Percentiles rank a stretch among this genome's conserved stretches.
Conservation (phyloP, 2,888 invertebrate species). For the Miltochrista miniata region DNA sequence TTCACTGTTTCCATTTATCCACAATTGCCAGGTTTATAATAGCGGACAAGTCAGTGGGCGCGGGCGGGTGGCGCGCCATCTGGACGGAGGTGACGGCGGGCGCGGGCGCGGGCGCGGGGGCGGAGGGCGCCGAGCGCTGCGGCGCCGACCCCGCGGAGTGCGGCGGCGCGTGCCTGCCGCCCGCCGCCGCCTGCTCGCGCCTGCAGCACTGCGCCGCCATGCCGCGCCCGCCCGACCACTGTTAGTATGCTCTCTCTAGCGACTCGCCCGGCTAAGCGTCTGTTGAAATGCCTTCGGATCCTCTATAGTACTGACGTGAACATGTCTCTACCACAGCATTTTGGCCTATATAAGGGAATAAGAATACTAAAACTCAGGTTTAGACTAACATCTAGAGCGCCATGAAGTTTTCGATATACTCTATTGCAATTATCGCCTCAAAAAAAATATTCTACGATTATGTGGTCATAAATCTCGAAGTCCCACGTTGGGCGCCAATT, state of each 20-base stretch:
- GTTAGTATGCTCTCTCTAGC: slow-evolving; percentile 84
- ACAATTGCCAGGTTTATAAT: slow-evolving; percentile 92
- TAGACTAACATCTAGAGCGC: too few species aligned
- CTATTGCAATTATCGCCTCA: too few species aligned
- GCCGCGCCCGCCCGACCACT: slow-evolving; percentile 85
- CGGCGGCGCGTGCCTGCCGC: slow-evolving; percentile 67
- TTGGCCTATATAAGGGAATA: too few species aligned
- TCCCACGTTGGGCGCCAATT: too few species aligned
- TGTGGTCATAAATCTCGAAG: too few species aligned
- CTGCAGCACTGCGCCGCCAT: slow-evolving; percentile 88
- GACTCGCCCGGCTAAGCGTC: background rate
- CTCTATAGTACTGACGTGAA: too few species aligned
- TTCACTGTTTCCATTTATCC: background rate
- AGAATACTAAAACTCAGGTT: too few species aligned
- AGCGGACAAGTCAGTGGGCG: slow-evolving; percentile 97
- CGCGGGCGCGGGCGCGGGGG: slow-evolving; percentile 67
- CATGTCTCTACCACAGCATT: too few species aligned
- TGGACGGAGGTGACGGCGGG: slow-evolving; percentile 95
- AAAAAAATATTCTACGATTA: too few species aligned
- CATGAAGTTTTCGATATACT: too few species aligned
- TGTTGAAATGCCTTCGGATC: background rate
- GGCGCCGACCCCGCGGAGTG: slow-evolving; percentile 50
- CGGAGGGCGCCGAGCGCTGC: slow-evolving; percentile 45
- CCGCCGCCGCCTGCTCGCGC: slow-evolving; percentile 70
- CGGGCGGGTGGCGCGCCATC: slow-evolving; percentile 95